Base-by-base conservation (phyloP, 37 sponge, comb jelly and placozoan genomes). In the Ephydatia muelleri region DNA sequence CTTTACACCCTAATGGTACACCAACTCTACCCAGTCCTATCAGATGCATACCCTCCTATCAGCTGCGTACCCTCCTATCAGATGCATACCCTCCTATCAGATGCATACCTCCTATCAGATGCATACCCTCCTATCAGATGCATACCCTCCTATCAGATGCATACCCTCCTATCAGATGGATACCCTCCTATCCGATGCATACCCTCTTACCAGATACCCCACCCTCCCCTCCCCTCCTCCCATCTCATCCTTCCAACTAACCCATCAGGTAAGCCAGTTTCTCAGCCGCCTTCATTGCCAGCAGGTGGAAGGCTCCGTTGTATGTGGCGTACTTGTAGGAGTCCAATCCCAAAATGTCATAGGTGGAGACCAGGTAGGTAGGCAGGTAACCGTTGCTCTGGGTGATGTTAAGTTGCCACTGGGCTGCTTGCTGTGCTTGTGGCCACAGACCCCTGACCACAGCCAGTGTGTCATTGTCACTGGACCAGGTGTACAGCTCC, bases 361-460 rank as follows among this genome's bases (percentile, higher is more conserved):
- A 78, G 26, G 79, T 78, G 65, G 23, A 23, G 65, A 57, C 65
- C 29, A 78, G 79, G 65, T 78, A 28, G 1, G 9, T 16, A 12
- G 79, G 79, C 33, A 78, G 27, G 43, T 43, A 43, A 29, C 79
- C 79, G 19, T 28, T 33, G 11, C 14, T 27, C 11, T 40, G 3
- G 16, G 65, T 78, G 11, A 78, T 30, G 65, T 14, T 1, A 49
- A 49, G 28, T 6, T 78, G 79, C 79, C 79, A 78, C 65, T 78
- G 57, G 16, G 79, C 79, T 31, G 79, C 79, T 28, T 28, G 57
- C 65, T 49, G 21, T 49, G 79, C 79, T 12, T 78, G 13, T 0
- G 79, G 79, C 79, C 79, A 78, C 31, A 78, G 65, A 13, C 49
- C 79, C 27, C 31, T 48, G 19, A 78, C 57, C 33, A 78, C 79